phyloP scores from a whole-genome alignment of 1,140 invertebrate genomes.

The Trinorchestia longiramus region DNA sequence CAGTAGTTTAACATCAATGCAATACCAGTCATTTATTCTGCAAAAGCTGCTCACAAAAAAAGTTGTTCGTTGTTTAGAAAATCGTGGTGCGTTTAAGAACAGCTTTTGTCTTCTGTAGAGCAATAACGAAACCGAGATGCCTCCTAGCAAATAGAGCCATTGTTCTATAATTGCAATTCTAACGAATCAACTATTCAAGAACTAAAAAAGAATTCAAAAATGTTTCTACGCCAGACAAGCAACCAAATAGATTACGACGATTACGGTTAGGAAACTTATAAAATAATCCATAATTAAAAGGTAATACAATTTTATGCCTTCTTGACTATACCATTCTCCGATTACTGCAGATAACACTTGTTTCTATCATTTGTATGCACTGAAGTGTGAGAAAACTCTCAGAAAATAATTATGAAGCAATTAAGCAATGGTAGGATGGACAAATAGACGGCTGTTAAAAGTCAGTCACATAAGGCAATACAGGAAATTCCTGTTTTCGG shows the following conservation, averaged over 20 bases:
- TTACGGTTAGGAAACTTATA: not conserved
- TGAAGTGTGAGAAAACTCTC: not conserved
- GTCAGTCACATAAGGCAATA: not conserved
- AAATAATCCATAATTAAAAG: not conserved
- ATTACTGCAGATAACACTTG: not conserved
- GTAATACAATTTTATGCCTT: not conserved
- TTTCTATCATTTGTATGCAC: not conserved
- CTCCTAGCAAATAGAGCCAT: not conserved
- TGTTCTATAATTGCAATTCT: not conserved
- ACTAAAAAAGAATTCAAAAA: not conserved
- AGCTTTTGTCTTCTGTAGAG: no score
- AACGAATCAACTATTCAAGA: not conserved
- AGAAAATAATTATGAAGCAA: not conserved
- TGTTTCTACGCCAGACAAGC: not conserved
- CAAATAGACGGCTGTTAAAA: not conserved
- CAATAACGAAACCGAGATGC: no score
- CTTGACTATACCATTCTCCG: not conserved
- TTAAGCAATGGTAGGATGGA: not conserved
- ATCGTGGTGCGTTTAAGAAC: no score
- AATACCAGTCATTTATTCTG: no score
- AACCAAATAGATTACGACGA: not conserved
- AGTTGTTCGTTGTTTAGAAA: no score
- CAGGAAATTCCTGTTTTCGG: conserved; percentile 1
- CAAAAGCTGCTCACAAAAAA: no score
- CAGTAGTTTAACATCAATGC: no score